These are phyloP conservation scores for Scleropages formosus DNA, from an alignment of 2,797 vertebrate species.

Conservation along the genomic window DNA sequence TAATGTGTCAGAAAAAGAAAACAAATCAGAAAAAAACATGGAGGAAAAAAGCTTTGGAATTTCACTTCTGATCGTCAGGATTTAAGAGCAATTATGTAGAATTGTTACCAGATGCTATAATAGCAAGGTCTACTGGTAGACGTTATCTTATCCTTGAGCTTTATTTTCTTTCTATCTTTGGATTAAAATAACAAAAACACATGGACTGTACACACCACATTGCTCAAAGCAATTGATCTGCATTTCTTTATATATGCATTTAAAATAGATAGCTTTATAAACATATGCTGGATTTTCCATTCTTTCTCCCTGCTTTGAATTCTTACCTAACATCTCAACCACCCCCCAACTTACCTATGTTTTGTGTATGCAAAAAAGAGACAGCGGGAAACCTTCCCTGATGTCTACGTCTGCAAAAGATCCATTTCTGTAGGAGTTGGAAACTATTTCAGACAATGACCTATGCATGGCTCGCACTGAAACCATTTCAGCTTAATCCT, in stretches of 20 bases:
- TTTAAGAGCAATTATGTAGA: constrained; percentile 58
- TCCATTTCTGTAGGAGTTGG: constrained; percentile 20
- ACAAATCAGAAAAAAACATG: constrained; percentile 49
- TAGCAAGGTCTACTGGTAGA: constrained; percentile 46
- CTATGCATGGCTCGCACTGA: constrained; percentile 46
- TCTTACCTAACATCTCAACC: neutral
- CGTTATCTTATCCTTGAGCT: constrained; percentile 48
- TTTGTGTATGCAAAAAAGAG: too few relatives aligned
- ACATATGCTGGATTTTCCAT: constrained; percentile 20
- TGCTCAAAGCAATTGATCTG: constrained; percentile 15
- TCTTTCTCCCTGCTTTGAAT: neutral
- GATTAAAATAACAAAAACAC: constrained; percentile 29
- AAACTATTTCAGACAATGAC: constrained; percentile 24
- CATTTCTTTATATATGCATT: constrained; percentile 26
- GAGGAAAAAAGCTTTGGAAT: constrained; percentile 42
- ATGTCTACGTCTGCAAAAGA: constrained; percentile 17
- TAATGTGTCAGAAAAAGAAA: constrained; percentile 25
- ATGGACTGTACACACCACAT: neutral
- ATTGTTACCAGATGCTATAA: constrained; percentile 63
- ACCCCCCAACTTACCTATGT: too few relatives aligned
- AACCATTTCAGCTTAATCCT: constrained; percentile 41
- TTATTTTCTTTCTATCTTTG: constrained; percentile 36
- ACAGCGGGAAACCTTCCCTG: constrained; percentile 9
- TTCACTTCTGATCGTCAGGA: constrained; percentile 55
- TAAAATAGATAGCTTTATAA: constrained; percentile 22